Conservation (phyloP, 2,113 vertebrate species). For the Menura novaehollandiae region DNA sequence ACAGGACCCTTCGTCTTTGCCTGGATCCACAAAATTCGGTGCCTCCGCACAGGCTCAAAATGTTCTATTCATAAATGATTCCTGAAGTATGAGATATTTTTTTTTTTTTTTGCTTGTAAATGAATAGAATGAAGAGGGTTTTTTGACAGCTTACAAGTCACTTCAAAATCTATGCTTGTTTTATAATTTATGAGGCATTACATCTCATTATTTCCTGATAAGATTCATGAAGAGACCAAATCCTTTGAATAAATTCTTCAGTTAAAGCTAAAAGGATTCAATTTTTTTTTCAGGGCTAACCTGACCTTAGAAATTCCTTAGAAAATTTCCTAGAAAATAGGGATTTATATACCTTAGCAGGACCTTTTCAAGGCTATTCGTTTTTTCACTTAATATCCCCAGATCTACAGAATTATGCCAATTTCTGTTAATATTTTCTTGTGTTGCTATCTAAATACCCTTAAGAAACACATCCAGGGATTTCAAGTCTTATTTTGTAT, state of each 20-base stretch:
- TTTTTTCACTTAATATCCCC: neutral
- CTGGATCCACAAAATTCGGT: neutral
- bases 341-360: neutral
- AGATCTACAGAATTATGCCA: neutral
- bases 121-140: neutral
- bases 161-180: neutral
- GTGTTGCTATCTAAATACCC: neutral
- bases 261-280: neutral
- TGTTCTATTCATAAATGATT: neutral
- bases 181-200: slow-evolving; percentile 49
- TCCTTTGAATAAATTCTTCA: neutral
- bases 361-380: neutral
- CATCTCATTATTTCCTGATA: slow-evolving; percentile 35
- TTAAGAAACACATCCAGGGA: neutral
- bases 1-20: neutral
- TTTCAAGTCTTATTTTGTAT: neutral
- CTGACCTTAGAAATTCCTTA: neutral
- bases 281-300: neutral
- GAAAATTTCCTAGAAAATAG: neutral
- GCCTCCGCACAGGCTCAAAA: neutral
- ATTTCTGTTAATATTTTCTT: neutral
- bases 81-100: neutral
- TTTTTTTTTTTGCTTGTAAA: neutral
- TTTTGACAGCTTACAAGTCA: neutral
- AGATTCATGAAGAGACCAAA: neutral